phyloP scores from a whole-genome alignment of 2,113 vertebrate genomes.

The Heterotilapia buettikoferi region DNA sequence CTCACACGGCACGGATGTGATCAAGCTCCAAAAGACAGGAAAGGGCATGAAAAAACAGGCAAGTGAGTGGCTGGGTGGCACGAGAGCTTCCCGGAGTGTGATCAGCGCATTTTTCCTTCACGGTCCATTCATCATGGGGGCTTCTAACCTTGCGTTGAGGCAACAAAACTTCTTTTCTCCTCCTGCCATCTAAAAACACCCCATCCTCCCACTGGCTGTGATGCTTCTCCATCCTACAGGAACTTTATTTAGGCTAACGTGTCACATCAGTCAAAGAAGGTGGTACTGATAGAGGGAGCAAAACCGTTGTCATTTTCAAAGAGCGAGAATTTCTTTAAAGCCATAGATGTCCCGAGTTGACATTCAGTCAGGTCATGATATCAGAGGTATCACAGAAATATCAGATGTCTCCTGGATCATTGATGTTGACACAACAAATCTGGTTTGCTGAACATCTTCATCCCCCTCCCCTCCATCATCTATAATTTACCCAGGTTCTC shows the following conservation, averaged over 20 bases:
- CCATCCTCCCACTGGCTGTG: neutral
- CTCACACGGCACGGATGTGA: neutral
- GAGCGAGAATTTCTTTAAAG: neutral
- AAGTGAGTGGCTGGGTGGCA: neutral
- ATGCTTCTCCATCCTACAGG: slow-evolving; percentile 11
- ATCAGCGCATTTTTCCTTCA: slow-evolving; percentile 14
- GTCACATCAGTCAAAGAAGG: slow-evolving; percentile 27
- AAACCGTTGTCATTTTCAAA: neutral
- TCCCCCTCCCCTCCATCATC: neutral
- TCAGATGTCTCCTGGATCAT: neutral
- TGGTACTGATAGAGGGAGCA: slow-evolving; percentile 25
- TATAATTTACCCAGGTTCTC: neutral
- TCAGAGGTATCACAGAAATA: neutral
- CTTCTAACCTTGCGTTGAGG: slow-evolving; percentile 30
- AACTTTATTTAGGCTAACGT: slow-evolving; percentile 56
- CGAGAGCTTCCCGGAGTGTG: neutral
- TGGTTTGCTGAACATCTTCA: neutral
- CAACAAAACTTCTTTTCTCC: slow-evolving; percentile 5
- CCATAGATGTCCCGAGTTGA: neutral
- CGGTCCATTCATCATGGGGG: slow-evolving; percentile 30
- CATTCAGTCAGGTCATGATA: neutral
- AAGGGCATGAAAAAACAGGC: neutral
- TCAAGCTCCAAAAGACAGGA: neutral
- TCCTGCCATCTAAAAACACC: neutral
- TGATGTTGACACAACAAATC: neutral